Evolutionary conservation across 2,113 vertebrate genomes (phyloP), one percentile per base, ranked within the genome.

Genomic region (Condylura cristata): DNA sequence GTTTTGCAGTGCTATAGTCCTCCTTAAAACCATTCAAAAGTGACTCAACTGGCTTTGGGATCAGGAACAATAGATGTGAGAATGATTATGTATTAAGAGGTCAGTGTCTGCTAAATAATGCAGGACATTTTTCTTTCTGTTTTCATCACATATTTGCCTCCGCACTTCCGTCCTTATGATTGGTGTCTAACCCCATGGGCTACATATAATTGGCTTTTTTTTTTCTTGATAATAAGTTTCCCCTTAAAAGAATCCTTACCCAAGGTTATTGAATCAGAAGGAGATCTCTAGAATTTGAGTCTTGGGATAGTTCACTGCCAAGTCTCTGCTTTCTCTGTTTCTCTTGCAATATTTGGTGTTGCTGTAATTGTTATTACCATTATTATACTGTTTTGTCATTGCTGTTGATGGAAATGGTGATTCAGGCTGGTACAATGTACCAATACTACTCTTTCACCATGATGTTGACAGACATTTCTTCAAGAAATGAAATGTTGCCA

Each of bases 401-500:
- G 81, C 48, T 58, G 17, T 58, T 82, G 16, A 61, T 63, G 61
- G 48, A 61, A 63, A 17, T 30, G 41, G 58, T 56, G 66, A 48
- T 48, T 91, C 90, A 37, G 44, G 14, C 28, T 3, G 34, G 30
- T 34, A 68, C 28, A 72, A 71, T 22, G 24, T 14, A 37, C n/a
- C 20, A 41, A 24, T 1, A 24, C 46, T 39, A 60, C n/a, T 85
- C 90, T 86, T 58, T 61, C n/a, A 20, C 3, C 20, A 48, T 32
- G 22, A 39, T 58, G 39, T 68, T 96, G 78, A 93, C 34, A 94
- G 81, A 60, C 16, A 91, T 90, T 84, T 76, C 37, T 85, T 89
- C 34, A 63, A 90, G 60, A 92, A 93, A 81, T 84, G 92, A 87
- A 92, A 65, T 74, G 79, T 85, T 94, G 56, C 61, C 66, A 39